Percentiles rank a stretch among this genome's conserved stretches.
Conservation (phyloP, 2,888 invertebrate genomes). For the Electrophaes corylata region DNA sequence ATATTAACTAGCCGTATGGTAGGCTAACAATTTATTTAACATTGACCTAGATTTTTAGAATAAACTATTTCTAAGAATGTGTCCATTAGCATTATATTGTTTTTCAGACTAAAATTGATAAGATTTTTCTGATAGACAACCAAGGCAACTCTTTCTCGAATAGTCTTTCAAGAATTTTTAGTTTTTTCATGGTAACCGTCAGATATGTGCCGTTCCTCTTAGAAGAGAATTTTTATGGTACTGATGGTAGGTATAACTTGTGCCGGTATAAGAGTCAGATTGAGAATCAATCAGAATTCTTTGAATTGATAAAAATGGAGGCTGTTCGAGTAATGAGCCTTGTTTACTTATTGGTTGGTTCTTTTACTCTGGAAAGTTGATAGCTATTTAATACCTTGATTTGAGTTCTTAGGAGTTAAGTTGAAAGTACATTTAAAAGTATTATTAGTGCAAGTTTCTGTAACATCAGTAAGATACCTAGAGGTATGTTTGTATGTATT, state of each 20-base stretch:
- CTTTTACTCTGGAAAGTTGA: neutral
- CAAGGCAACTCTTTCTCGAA: neutral
- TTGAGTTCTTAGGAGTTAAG: conserved; percentile 15
- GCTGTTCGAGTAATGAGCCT: neutral
- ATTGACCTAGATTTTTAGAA: conserved; percentile 8
- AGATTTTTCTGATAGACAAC: neutral
- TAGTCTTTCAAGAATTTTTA: neutral
- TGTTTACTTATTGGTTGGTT: neutral
- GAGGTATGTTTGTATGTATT: conserved; percentile 75
- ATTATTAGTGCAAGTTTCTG: conserved; percentile 74
- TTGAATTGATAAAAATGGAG: neutral
- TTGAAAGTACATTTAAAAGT: conserved; percentile 62
- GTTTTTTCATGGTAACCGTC: neutral
- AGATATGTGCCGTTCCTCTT: neutral
- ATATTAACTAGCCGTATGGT: conserved; percentile 7
- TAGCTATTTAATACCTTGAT: neutral
- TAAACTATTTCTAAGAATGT: conserved; percentile 8
- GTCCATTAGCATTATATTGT: neutral
- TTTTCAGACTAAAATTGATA: conserved; percentile 5
- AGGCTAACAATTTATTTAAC: conserved; percentile 4
- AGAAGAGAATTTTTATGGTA: neutral
- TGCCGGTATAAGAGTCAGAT: neutral
- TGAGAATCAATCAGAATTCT: too few relatives aligned
- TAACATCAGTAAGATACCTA: conserved; percentile 59
- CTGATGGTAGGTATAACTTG: neutral